Percentiles rank a stretch among this genome's conserved stretches.
These are phyloP conservation scores for Cremastinae sp. DNA, from an alignment of 2,888 invertebrate species.

Conservation along the genomic window DNA sequence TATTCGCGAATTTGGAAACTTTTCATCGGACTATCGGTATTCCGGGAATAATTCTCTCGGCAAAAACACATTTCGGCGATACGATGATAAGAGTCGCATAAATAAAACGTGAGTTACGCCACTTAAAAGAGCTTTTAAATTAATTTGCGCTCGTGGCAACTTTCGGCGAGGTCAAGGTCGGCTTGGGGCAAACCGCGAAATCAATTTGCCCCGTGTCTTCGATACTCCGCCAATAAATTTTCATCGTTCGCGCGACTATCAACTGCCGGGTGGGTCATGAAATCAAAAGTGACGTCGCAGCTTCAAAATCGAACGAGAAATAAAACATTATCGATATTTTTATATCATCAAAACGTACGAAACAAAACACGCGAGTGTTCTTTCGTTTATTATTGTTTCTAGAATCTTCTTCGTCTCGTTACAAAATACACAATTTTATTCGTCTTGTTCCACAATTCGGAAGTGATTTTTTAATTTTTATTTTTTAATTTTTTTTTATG, in stretches of 20 bases:
- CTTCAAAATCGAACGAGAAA: not conserved
- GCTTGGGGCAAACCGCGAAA: slow-evolving; percentile 25
- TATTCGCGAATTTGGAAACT: not conserved
- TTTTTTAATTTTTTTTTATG: too few species aligned
- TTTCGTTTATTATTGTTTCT: too few species aligned
- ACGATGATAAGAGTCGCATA: not conserved
- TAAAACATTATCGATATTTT: not conserved
- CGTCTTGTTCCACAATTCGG: too few species aligned
- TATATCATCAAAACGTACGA: too few species aligned
- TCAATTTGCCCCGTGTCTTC: not conserved
- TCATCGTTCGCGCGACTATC: slow-evolving; percentile 14
- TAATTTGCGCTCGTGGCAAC: slow-evolving; percentile 43
- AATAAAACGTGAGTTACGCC: not conserved
- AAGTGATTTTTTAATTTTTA: too few species aligned
- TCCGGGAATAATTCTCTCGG: not conserved
- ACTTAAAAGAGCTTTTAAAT: slow-evolving; percentile 29
- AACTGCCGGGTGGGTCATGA: slow-evolving; percentile 29
- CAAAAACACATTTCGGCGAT: slow-evolving; percentile 40
- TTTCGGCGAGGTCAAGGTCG: slow-evolving; percentile 23
- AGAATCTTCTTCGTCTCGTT: too few species aligned
- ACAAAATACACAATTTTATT: too few species aligned
- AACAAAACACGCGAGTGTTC: not conserved
- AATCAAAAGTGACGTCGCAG: slow-evolving; percentile 4
- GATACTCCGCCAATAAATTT: slow-evolving; percentile 20
- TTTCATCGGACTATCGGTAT: not conserved